These are phyloP conservation scores for Diceros bicornis DNA, from an alignment of 2,797 vertebrate genomes.

Conservation along the genomic window DNA sequence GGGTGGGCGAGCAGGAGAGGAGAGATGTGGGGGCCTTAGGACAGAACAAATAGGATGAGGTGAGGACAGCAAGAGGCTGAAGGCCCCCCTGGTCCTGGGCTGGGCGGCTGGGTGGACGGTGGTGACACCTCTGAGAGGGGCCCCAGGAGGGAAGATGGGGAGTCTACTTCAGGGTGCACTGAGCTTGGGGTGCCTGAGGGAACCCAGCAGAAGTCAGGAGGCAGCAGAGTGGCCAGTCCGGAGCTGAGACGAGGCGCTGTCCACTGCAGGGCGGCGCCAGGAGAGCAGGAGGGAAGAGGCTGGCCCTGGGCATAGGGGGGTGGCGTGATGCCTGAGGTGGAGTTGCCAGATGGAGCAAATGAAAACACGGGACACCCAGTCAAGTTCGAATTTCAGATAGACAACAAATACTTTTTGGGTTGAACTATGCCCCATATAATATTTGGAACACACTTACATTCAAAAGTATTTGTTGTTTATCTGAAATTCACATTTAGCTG, in stretches of 20 bases:
- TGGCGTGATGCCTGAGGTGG: background rate
- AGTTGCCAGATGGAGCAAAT: background rate
- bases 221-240: background rate
- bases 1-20: too few relatives aligned
- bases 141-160: background rate
- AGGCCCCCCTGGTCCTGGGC: background rate
- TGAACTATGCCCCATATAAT: background rate
- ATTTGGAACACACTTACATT: background rate
- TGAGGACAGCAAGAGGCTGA: background rate
- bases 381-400: background rate
- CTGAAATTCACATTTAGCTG: background rate
- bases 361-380: background rate
- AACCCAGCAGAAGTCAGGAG: background rate
- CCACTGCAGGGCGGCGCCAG: background rate
- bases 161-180: background rate
- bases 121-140: background rate
- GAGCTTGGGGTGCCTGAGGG: background rate
- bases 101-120: background rate
- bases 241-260: background rate
- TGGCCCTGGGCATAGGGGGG: fast-evolving
- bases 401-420: background rate
- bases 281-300: too few relatives aligned
- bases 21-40: background rate
- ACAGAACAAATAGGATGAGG: background rate
- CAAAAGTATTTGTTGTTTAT: background rate